phyloP scores from a whole-genome alignment of 2,113 vertebrate species.

The Xiphophorus couchianus region DNA sequence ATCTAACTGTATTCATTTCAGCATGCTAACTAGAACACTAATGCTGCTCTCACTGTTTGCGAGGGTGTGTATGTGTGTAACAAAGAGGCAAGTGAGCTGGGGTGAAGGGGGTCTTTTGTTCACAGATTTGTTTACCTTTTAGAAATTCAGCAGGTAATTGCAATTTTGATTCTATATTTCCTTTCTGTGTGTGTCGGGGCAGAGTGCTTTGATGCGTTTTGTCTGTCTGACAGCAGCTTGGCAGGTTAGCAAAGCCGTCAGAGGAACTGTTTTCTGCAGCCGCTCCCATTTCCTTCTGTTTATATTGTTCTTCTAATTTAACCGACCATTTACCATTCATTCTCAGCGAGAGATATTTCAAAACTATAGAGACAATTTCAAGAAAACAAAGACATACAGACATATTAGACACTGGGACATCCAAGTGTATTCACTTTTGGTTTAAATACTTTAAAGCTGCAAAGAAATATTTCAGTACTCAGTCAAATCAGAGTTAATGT shows the following conservation, averaged over 20 bases:
- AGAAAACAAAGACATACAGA: too few species aligned
- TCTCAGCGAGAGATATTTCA: neutral
- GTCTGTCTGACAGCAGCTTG: constrained; percentile 45
- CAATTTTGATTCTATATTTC: constrained; percentile 99
- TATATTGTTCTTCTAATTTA: neutral
- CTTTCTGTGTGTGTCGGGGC: constrained; percentile 43
- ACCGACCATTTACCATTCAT: neutral
- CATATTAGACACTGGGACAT: too few species aligned
- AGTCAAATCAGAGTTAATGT: too few species aligned
- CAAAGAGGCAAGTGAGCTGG: neutral
- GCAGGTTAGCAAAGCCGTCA: neutral
- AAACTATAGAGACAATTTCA: neutral
- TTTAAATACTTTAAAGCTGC: too few species aligned
- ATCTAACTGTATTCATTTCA: constrained; percentile 99
- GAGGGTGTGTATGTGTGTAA: constrained; percentile 28
- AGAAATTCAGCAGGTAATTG: constrained; percentile 99
- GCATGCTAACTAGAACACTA: constrained; percentile 93
- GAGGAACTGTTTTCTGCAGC: neutral
- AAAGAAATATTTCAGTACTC: too few species aligned
- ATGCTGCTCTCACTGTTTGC: constrained; percentile 78
- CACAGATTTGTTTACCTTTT: constrained; percentile 92
- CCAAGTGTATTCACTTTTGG: too few species aligned
- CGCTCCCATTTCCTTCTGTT: neutral
- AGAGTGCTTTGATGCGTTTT: constrained; percentile 34
- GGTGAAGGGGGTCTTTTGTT: constrained; percentile 9